Base-by-base conservation (phyloP, 1,140 invertebrate species). In the Paracyclopina nana region DNA sequence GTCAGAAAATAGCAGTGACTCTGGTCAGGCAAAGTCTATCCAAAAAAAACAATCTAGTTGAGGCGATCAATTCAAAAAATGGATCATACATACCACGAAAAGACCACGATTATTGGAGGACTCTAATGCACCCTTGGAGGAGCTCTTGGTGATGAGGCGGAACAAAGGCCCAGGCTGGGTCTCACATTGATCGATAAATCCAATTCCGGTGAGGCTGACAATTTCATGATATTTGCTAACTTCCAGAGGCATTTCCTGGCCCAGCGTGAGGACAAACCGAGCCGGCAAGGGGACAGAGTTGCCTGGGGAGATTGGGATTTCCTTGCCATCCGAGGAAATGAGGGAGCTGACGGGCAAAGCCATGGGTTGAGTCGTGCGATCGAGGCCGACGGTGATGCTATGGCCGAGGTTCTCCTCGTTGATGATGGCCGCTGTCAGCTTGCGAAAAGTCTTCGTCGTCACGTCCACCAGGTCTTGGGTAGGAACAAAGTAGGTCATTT, bases 1-100 rank as follows among this genome's bases (percentile, higher is more conserved):
- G 81, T 87, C 66, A 94, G 72, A 61, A 85, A 86, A 61, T 91
- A 94, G 60, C 82, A 85, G 61, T 95, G 88, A 28, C 77, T 76
- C 60, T 92, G 87, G 60, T 90, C 86, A 0, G 84, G 82, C 22
- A 94, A 67, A 44, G 78, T 80, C 74, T 87, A 67, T 53, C 70
- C 74, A 55, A 43, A 54, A 54, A 54, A 50, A 48, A 53, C 18
- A 31, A 42, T 6, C 12, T 8, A 16, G 26, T 6, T 30, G n/a
- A n/a, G n/a, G n/a, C n/a, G 14, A 31, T 9, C 9, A 31, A 31
- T 31, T 31, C 29, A 31, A 31, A 9, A 18, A 28, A 22, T 34
- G 22, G 16, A 26, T 9, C n/a, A 53, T 25, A 73, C 74, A 69
- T 67, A 82, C 79, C 59, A 82, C 79, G 69, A 77, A 80, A 3